Conservation (phyloP, 2,888 invertebrate species). For the Dolichopus griseipennis region DNA sequence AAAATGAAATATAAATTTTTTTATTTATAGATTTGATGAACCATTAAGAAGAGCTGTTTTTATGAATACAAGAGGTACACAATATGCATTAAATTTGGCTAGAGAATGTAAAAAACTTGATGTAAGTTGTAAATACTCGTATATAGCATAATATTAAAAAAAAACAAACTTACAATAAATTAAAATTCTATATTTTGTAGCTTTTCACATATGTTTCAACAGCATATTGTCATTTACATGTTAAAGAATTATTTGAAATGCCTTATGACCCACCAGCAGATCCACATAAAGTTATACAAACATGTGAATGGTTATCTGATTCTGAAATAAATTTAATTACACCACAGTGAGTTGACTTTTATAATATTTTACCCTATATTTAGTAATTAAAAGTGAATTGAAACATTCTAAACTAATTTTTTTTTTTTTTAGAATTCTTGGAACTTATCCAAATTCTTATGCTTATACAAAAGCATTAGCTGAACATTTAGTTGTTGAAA, state of each 20-base stretch:
- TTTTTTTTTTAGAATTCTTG: constrained; percentile 50
- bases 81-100: constrained; percentile 75
- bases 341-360: constrained; percentile 44
- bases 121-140: constrained; percentile 43
- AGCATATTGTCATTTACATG: constrained; percentile 82
- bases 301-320: constrained; percentile 71
- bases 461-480: constrained; percentile 89
- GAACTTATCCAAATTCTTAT: constrained; percentile 81
- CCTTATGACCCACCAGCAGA: constrained; percentile 76
- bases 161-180: not conserved
- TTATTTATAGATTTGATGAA: constrained; percentile 67
- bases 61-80: constrained; percentile 86
- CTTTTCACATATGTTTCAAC: constrained; percentile 67
- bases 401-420: too few species aligned
- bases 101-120: constrained; percentile 65
- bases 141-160: not conserved
- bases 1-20: not conserved
- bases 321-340: constrained; percentile 57
- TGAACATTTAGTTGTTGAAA: constrained; percentile 72
- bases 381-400: not conserved
- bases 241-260: constrained; percentile 70
- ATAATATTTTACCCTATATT: not conserved
- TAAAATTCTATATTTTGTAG: constrained; percentile 34
- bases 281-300: constrained; percentile 64
- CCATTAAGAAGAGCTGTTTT: constrained; percentile 79